Conservation (phyloP, 2,888 invertebrate genomes). For the Rosalia funebris region DNA sequence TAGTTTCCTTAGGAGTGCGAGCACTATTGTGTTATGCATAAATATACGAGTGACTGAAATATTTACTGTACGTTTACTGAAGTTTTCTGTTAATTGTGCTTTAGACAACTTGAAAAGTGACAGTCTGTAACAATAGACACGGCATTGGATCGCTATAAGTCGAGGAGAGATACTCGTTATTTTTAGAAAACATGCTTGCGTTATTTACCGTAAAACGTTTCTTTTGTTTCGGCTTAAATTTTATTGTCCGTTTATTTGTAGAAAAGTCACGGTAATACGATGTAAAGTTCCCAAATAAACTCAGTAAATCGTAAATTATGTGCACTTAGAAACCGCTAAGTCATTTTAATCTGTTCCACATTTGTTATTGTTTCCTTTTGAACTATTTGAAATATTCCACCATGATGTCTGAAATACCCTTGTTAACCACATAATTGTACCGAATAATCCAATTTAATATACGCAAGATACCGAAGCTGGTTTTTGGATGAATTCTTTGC, state of each 20-base stretch:
- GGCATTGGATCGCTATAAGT: slow-evolving; percentile 34
- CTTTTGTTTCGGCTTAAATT: slow-evolving; percentile 45
- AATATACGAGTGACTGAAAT: slow-evolving; percentile 45
- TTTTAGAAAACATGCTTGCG: slow-evolving; percentile 31
- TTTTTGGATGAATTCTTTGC: background rate
- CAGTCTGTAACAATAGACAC: slow-evolving; percentile 46
- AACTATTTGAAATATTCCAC: slow-evolving; percentile 39
- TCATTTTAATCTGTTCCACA: slow-evolving; percentile 25
- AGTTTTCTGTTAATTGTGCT: slow-evolving; percentile 44
- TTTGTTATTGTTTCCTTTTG: slow-evolving; percentile 24
- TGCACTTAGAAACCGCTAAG: slow-evolving; percentile 37
- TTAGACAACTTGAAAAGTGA: slow-evolving; percentile 44
- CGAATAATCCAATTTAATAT: background rate
- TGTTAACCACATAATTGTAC: slow-evolving; percentile 37
- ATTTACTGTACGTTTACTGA: slow-evolving; percentile 41
- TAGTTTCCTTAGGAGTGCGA: slow-evolving; percentile 10
- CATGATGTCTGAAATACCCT: slow-evolving; percentile 49
- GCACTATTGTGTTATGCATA: slow-evolving; percentile 33
- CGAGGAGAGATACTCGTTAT: slow-evolving; percentile 32
- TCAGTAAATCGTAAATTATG: slow-evolving; percentile 29
- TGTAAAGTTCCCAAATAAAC: slow-evolving; percentile 41
- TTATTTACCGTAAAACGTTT: slow-evolving; percentile 36
- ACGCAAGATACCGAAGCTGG: background rate
- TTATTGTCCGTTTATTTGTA: slow-evolving; percentile 48
- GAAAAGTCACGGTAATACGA: slow-evolving; percentile 44